Conservation (phyloP, 2,113 vertebrate species). For the Oreotragus oreotragus region DNA sequence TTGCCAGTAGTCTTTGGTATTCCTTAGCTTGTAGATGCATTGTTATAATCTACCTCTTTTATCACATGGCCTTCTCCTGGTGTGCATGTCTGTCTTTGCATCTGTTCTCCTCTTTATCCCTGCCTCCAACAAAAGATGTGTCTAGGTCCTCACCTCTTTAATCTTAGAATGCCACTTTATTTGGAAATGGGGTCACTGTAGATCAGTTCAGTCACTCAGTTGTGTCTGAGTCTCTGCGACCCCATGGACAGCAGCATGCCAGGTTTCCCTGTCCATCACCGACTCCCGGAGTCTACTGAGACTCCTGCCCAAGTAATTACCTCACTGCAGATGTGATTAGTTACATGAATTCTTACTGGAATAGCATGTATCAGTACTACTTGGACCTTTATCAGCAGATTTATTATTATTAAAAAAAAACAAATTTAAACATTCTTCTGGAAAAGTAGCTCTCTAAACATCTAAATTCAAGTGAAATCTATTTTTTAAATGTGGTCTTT, state of each 20-base stretch:
- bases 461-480: background rate
- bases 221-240: fast-evolving
- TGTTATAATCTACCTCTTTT: background rate
- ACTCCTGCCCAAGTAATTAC: background rate
- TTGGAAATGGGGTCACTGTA: background rate
- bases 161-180: background rate
- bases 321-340: background rate
- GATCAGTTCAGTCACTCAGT: background rate
- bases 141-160: background rate
- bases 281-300: background rate
- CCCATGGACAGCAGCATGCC: background rate
- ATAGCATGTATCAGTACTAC: background rate
- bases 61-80: background rate
- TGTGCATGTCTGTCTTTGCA: background rate
- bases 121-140: background rate
- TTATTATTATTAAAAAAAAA: background rate
- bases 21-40: background rate
- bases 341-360: background rate
- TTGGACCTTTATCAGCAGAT: background rate
- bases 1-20: background rate
- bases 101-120: background rate
- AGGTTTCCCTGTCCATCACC: background rate
- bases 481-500: background rate
- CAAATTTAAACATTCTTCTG: background rate
- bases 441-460: background rate